These are phyloP conservation scores for Theretra japonica DNA, from an alignment of 2,888 invertebrate genomes.

Conservation along the genomic window DNA sequence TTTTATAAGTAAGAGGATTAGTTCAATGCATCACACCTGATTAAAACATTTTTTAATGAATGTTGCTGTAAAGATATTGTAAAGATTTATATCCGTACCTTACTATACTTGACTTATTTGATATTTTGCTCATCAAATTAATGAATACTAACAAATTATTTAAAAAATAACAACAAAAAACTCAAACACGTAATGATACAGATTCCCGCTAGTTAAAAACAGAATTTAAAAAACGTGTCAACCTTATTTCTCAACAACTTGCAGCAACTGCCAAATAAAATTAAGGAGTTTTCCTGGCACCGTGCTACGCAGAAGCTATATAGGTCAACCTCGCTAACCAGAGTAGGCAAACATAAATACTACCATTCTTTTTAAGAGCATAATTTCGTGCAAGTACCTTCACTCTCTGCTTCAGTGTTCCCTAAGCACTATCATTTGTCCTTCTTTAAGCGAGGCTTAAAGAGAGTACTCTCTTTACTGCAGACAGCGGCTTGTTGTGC, in stretches of 20 bases:
- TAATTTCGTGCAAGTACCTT: slow-evolving; percentile 21
- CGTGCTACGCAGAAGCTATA: not conserved
- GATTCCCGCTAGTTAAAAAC: not conserved
- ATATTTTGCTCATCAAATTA: too few species aligned
- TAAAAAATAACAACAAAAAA: not conserved
- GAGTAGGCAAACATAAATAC: slow-evolving; percentile 15
- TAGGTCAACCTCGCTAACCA: slow-evolving; percentile 16
- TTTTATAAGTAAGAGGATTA: too few species aligned
- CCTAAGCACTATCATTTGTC: too few species aligned
- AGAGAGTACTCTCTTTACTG: too few species aligned
- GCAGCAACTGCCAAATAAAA: slow-evolving; percentile 15
- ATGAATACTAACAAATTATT: too few species aligned
- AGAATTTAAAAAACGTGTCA: not conserved
- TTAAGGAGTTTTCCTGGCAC: not conserved
- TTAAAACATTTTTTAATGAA: too few species aligned
- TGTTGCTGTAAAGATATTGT: too few species aligned
- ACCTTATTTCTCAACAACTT: not conserved
- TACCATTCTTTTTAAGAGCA: slow-evolving; percentile 22
- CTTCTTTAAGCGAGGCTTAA: too few species aligned
- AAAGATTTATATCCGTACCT: too few species aligned
- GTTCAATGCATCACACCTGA: too few species aligned
- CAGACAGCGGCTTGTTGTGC: too few species aligned
- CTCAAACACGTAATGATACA: not conserved
- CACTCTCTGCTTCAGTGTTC: not conserved
- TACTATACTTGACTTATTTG: too few species aligned